Percentiles rank a stretch among this genome's conserved stretches.
Conservation (phyloP, 2,888 invertebrate genomes). For the Onthophagus sagittarius region DNA sequence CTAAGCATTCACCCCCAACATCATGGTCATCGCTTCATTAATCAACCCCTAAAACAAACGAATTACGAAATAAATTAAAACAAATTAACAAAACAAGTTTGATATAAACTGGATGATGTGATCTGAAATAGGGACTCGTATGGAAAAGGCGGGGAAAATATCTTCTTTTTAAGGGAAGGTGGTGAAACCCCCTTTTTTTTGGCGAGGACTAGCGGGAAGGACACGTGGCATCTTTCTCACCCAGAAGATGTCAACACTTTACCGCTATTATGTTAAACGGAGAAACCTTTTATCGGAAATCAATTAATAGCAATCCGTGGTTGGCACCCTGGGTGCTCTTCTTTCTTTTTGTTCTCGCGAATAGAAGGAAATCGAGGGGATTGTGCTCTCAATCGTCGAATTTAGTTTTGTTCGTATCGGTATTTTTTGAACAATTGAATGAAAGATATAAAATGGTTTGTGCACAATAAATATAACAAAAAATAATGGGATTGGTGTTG, state of each 20-base stretch:
- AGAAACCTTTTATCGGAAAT: slow-evolving; percentile 50
- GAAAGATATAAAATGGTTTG: background rate
- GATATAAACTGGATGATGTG: background rate
- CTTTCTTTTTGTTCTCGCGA: background rate
- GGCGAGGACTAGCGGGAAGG: background rate
- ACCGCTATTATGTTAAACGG: slow-evolving; percentile 49
- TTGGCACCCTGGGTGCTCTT: slow-evolving; percentile 19
- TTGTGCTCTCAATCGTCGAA: background rate
- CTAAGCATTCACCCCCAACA: slow-evolving; percentile 30
- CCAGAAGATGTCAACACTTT: slow-evolving; percentile 47
- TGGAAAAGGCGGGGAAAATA: no score
- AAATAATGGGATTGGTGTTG: no score
- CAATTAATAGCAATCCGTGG: slow-evolving; percentile 50
- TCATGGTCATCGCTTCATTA: slow-evolving; percentile 1
- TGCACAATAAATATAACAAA: no score
- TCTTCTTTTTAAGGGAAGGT: background rate
- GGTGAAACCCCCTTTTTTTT: background rate
- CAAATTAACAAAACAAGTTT: background rate
- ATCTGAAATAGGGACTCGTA: no score
- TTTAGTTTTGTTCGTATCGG: background rate
- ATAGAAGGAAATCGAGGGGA: background rate
- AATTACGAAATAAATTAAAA: background rate
- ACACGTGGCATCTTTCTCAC: slow-evolving; percentile 41
- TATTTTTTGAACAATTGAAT: background rate
- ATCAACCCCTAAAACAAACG: background rate